Evolutionary conservation across 2,113 vertebrate species (phyloP), one percentile per base, ranked within the genome.

Genomic region (Chinchilla lanigera): DNA sequence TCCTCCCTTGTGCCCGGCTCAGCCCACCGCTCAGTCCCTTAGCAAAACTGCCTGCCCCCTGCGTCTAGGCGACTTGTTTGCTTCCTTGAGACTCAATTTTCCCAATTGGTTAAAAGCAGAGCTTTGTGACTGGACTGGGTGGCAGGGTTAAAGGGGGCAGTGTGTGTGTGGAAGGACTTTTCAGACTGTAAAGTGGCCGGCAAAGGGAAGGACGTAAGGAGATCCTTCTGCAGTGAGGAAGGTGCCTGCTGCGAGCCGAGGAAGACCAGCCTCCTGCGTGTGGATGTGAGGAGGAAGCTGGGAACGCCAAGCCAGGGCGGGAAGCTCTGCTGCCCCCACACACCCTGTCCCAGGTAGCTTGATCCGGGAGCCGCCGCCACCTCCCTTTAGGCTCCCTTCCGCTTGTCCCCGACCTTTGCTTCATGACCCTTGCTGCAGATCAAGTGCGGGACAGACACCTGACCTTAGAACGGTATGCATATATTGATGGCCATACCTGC

Each of bases 401-500:
- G 60, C 35, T 30, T 44, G 52, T 35, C 16, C 41, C 50, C 41
- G 8, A 35, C 50, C 44, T 77, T 52, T 69, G 41, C 82, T 89
- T 94, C 35, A 20, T 6, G 73, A 28, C 54, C 75, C 61, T 85
- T 35, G 9, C 75, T 50, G 28, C 30, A 78, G 50, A 50, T 17
- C 44, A 82, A 28, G 22, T 11, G 5, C 14, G n/a, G 17, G 24
- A 26, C 38, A 71, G 65, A 84, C 41, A 22, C 63, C 65, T 14
- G 3, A 10, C 71, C 60, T 86, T 44, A 77, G 60, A 47, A 35
- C 0, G 8, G 8, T 30, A 19, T 1, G 6, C 4, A 0, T 13
- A 13, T 0, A 0, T 47, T 35, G 54, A 9, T 26, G 22, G 38
- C 35, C 98, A 97, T 96, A 99, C 99, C 99, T 99, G 98, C 99